Percentiles rank a stretch among this genome's conserved stretches.
phyloP scores from a whole-genome alignment of 2,113 vertebrate genomes.

The Halichoeres trimaculatus region DNA sequence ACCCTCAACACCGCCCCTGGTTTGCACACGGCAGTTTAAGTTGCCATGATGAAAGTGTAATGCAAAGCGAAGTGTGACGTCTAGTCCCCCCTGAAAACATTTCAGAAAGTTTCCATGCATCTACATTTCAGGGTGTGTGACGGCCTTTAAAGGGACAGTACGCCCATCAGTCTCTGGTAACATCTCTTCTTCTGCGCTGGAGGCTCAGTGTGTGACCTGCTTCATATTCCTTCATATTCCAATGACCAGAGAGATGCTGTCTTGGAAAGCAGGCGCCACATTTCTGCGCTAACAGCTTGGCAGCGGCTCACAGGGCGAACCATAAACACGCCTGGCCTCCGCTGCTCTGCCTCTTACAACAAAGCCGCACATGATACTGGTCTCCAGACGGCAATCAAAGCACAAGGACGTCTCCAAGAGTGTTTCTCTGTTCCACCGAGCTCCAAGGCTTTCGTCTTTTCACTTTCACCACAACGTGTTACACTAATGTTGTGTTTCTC shows the following conservation, averaged over 20 bases:
- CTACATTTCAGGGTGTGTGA: slow-evolving; percentile 9
- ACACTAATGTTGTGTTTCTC: slow-evolving; percentile 22
- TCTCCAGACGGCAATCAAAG: slow-evolving; percentile 42
- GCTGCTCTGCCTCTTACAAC: slow-evolving; percentile 5
- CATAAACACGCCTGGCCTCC: slow-evolving; percentile 41
- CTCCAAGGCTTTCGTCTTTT: slow-evolving; percentile 74
- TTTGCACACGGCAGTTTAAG: too few species aligned
- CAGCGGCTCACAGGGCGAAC: slow-evolving; percentile 39
- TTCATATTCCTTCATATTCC: slow-evolving; percentile 40
- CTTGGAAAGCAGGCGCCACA: slow-evolving; percentile 14
- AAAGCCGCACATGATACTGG: slow-evolving; percentile 24
- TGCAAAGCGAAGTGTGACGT: too few species aligned
- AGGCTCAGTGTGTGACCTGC: slow-evolving; percentile 24
- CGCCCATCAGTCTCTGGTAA: slow-evolving; percentile 29
- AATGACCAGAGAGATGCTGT: slow-evolving; percentile 45
- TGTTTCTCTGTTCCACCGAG: slow-evolving; percentile 6
- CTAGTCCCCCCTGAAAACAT: too few species aligned
- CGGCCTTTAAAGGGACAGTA: slow-evolving; percentile 35
- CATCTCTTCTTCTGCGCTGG: slow-evolving; percentile 32
- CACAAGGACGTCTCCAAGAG: slow-evolving; percentile 9
- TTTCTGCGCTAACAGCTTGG: slow-evolving; percentile 42
- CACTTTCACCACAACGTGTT: slow-evolving; percentile 48
- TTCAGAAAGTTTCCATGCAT: too few species aligned
- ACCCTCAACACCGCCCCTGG: too few species aligned
- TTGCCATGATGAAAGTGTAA: too few species aligned